Percentiles rank a stretch among this genome's conserved stretches.
Conservation (phyloP, 2,888 invertebrate genomes). For the Idaea dimidiata region DNA sequence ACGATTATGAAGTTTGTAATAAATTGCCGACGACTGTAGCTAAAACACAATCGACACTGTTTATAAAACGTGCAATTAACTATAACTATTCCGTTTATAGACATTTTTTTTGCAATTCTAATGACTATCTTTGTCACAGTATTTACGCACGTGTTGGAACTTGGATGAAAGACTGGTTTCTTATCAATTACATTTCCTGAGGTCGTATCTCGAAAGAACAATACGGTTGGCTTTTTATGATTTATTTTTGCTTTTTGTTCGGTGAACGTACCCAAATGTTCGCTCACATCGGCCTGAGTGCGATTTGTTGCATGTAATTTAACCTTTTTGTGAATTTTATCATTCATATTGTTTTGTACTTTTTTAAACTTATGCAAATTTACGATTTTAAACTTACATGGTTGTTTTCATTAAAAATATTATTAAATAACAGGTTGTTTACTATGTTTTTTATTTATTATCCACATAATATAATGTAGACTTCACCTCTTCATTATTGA, state of each 20-base stretch:
- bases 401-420: too few species aligned
- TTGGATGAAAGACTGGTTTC: conserved; percentile 54
- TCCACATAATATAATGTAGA: too few species aligned
- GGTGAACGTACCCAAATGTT: conserved; percentile 31
- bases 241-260: conserved; percentile 66
- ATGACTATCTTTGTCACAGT: conserved; percentile 40
- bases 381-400: too few species aligned
- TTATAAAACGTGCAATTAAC: conserved; percentile 16
- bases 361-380: too few species aligned
- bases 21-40: conserved; percentile 30
- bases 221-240: conserved; percentile 70
- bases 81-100: conserved; percentile 36
- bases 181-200: conserved; percentile 57
- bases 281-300: conserved; percentile 34
- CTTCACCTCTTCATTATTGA: too few species aligned
- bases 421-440: too few species aligned
- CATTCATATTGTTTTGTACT: conserved; percentile 31
- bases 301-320: conserved; percentile 30
- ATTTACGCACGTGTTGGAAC: conserved; percentile 54
- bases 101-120: conserved; percentile 36
- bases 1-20: conserved; percentile 31
- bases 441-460: too few species aligned
- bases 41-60: conserved; percentile 8
- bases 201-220: conserved; percentile 69
- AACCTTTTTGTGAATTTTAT: conserved; percentile 55